Conservation (phyloP, 1,140 invertebrate species). For the Akabosia matsudoensis region DNA sequence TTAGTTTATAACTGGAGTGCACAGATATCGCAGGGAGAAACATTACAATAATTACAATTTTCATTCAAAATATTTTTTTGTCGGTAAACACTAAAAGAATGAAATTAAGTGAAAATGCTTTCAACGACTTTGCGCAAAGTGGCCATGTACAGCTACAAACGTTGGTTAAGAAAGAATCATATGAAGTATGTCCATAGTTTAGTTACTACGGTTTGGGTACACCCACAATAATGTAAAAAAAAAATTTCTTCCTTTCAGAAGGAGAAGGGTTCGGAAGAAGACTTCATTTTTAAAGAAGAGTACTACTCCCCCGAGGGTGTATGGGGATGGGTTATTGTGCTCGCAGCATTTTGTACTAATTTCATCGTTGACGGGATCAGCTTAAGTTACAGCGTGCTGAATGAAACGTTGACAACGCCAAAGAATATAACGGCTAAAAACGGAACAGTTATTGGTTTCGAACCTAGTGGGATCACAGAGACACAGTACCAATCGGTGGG, state of each 20-base stretch:
- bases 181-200: too few relatives aligned
- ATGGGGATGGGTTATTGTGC: constrained; percentile 25
- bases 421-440: background rate
- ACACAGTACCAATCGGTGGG: background rate
- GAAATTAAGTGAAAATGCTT: too few relatives aligned
- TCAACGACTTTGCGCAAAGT: too few relatives aligned
- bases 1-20: too few relatives aligned
- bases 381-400: constrained; percentile 28
- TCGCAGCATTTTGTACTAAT: constrained; percentile 30
- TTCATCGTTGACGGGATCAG: constrained; percentile 32
- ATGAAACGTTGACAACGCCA: background rate
- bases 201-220: too few relatives aligned
- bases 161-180: too few relatives aligned
- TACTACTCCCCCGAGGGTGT: constrained; percentile 12
- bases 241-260: background rate
- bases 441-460: background rate
- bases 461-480: background rate
- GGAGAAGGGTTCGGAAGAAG: background rate
- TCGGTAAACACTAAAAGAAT: too few relatives aligned
- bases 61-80: too few relatives aligned
- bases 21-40: too few relatives aligned
- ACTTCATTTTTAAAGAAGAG: background rate
- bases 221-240: background rate
- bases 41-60: too few relatives aligned
- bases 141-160: too few relatives aligned